Evolutionary conservation across 23 tunicate species (phyloP).

Genomic region (Clavelina lepadiformis): DNA sequence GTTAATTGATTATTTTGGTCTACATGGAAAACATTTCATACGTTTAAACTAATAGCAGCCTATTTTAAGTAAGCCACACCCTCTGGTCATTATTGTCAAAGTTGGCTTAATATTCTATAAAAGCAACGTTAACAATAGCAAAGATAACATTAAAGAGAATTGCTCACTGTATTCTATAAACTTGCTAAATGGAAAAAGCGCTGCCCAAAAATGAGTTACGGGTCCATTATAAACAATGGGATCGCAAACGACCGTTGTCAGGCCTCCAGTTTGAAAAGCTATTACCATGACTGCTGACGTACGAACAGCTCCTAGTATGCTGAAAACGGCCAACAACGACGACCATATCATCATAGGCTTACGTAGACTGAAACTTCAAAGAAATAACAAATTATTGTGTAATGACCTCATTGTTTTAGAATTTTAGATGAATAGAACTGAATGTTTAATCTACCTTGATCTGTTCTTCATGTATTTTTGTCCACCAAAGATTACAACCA

Average conservation of each 20-base stretch:
- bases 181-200: constrained; percentile 47
- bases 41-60: too few relatives aligned
- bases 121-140: too few relatives aligned
- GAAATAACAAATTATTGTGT: too few relatives aligned
- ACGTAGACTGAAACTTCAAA: constrained; percentile 38
- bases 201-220: constrained; percentile 37
- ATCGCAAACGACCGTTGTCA: constrained; percentile 32
- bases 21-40: too few relatives aligned
- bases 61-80: too few relatives aligned
- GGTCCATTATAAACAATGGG: constrained; percentile 17
- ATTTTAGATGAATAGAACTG: not conserved
- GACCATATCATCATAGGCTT: constrained; percentile 55
- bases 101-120: too few relatives aligned
- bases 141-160: too few relatives aligned
- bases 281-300: not conserved
- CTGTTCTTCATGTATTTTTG: constrained; percentile 15
- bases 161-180: constrained; percentile 62
- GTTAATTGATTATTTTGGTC: too few relatives aligned
- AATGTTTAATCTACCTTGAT: constrained; percentile 6
- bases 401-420: not conserved
- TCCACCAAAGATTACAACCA: constrained; percentile 22
- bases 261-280: constrained; percentile 4
- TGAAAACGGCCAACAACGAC: constrained; percentile 39
- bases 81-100: too few relatives aligned
- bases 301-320: constrained; percentile 54